Evolutionary conservation across 2,888 invertebrate genomes (phyloP).

Genomic region (Cephus sareptanus): DNA sequence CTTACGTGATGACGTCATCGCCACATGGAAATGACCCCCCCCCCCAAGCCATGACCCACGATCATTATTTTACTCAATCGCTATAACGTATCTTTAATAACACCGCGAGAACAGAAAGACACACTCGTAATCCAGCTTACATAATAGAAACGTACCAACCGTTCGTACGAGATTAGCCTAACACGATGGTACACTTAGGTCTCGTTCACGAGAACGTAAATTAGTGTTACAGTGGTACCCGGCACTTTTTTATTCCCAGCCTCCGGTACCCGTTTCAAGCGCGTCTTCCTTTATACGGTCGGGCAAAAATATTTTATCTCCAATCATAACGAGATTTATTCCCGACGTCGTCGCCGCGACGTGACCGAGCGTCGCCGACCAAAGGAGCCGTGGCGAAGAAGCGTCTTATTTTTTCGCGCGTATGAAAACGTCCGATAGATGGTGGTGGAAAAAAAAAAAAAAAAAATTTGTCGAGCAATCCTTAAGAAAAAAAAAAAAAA

Average conservation of each 20-base stretch:
- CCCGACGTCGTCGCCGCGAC: background rate
- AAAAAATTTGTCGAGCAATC: background rate
- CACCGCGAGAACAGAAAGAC: background rate
- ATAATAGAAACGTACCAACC: background rate
- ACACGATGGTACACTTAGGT: background rate
- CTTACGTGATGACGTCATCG: background rate
- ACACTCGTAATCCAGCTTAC: background rate
- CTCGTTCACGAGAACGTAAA: background rate
- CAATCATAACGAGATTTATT: background rate
- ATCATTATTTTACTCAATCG: background rate
- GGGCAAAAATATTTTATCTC: background rate
- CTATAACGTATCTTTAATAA: background rate
- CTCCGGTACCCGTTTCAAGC: background rate
- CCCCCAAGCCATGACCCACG: background rate
- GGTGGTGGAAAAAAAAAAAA: background rate
- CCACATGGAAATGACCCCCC: background rate
- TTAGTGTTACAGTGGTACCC: background rate
- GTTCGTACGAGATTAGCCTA: background rate
- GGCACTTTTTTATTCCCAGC: background rate
- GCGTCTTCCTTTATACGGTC: background rate
- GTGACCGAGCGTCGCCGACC: background rate
- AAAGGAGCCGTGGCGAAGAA: background rate
- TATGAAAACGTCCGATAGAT: background rate
- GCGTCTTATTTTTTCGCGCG: background rate
- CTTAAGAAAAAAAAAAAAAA: background rate